These are phyloP conservation scores for Odontesthes bonariensis DNA, from an alignment of 2,113 vertebrate species.

Conservation along the genomic window DNA sequence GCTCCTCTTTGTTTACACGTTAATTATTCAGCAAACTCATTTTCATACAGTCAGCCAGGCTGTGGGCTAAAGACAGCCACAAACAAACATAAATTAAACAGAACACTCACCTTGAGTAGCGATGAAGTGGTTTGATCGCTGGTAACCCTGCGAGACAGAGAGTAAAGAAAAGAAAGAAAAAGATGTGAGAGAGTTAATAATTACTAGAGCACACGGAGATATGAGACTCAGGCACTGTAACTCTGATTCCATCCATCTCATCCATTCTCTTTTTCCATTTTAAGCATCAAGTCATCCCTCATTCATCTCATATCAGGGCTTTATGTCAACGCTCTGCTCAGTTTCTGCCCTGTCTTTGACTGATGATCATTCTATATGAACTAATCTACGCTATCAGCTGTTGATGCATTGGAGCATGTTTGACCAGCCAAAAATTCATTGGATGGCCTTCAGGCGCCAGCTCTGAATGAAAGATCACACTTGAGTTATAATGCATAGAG, in stretches of 20 bases:
- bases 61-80: background rate
- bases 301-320: constrained; percentile 43
- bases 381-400: constrained; percentile 5
- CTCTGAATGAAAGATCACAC: constrained; percentile 11
- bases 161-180: constrained; percentile 9
- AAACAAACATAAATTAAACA: background rate
- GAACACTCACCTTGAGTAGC: constrained; percentile 93
- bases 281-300: constrained; percentile 48
- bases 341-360: constrained; percentile 19
- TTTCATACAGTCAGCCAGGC: constrained; percentile 23
- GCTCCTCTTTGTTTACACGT: constrained; percentile 40
- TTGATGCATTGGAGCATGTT: constrained; percentile 13
- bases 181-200: constrained; percentile 42
- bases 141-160: constrained; percentile 90
- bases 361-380: constrained; percentile 24
- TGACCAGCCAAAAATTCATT: constrained; percentile 18
- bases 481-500: constrained; percentile 35
- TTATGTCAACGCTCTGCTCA: constrained; percentile 34
- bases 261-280: constrained; percentile 50
- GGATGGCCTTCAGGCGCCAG: background rate
- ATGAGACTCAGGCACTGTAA: constrained; percentile 32
- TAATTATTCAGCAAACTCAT: constrained; percentile 51
- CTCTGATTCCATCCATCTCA: constrained; percentile 41
- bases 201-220: constrained; percentile 38
- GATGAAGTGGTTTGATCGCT: constrained; percentile 97